Evolutionary conservation across 2,797 vertebrate genomes (phyloP), one percentile per base, ranked within the genome.

Genomic region (Capromys pilorides): DNA sequence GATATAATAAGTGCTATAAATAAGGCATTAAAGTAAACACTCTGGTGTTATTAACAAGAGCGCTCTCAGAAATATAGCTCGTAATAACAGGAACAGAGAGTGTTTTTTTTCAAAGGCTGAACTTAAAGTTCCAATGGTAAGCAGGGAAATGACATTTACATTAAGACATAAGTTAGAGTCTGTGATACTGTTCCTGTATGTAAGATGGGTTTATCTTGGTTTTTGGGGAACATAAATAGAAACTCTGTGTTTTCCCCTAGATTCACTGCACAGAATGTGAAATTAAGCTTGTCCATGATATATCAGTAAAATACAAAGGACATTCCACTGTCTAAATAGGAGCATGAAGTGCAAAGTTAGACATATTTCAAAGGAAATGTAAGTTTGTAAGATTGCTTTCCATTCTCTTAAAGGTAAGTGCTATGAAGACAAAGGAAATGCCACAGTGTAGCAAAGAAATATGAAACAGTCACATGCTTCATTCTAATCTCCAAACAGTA

Each of bases 41-140:
- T 96, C 95, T 97, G 93, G 36, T 94, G 86, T 96, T 97, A 97
- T 98, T 98, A 98, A 97, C 96, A 92, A 49, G 77, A 97, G 87
- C 97, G 88, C 96, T 97, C 95, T 97, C 97, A 92, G 91, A 90
- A 84, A 95, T 24, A 22, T 67, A 75, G 90, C 75, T 97, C 87
- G 71, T 94, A 97, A 95, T 96, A 96, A 96, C 83, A 93, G 78
- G 93, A 97, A 96, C 69, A 94, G 92, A 96, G 78, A 97, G 2
- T 64, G 69, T 16, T 96, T 88, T 92, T 92, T 81, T 97, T 97
- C 94, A 95, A 97, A 96, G 82, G 54, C 93, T 96, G 96, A 97
- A 96, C 92, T 57, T 95, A 82, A 97, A 97, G 81, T 83, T 97
- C 96, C 90, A 93, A n/a, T 67, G 96, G 91, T 88, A 96, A 97